phyloP scores from a whole-genome alignment of 1,140 invertebrate species.

The Lasioglossum baleicum region DNA sequence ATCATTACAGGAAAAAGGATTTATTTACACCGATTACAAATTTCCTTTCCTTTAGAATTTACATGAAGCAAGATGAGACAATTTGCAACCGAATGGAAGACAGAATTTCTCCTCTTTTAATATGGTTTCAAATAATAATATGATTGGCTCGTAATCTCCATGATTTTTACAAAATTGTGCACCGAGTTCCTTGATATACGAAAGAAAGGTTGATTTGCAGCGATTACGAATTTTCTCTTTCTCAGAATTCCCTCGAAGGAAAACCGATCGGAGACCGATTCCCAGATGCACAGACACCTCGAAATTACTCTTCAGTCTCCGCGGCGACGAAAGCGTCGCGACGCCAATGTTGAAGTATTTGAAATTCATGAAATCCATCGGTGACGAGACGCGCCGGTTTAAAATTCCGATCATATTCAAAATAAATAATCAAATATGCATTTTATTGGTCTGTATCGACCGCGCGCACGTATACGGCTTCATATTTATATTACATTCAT shows the following conservation, averaged over 20 bases:
- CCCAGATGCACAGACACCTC: not conserved
- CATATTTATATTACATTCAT: conserved; percentile 10
- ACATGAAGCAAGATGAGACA: too few species aligned
- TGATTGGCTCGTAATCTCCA: too few species aligned
- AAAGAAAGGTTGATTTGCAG: too few species aligned
- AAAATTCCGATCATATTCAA: conserved; percentile 48
- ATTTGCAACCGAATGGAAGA: too few species aligned
- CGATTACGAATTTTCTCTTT: too few species aligned
- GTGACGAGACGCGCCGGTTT: conserved; percentile 22
- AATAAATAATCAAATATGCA: conserved; percentile 48
- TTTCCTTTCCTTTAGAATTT: too few species aligned
- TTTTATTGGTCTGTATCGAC: conserved; percentile 19
- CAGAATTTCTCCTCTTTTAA: too few species aligned
- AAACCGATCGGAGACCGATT: not conserved
- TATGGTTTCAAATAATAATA: too few species aligned
- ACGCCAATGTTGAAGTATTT: conserved; percentile 24
- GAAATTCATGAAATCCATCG: conserved; percentile 47
- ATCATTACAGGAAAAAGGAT: too few species aligned
- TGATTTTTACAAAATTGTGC: too few species aligned
- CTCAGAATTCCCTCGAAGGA: not conserved
- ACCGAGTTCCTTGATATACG: too few species aligned
- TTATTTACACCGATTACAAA: too few species aligned
- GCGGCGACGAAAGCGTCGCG: not conserved
- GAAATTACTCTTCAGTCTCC: conserved; percentile 1
- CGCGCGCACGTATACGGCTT: not conserved